phyloP scores from a whole-genome alignment of 37 sponge, comb jelly and placozoan genomes.

The Ephydatia muelleri region DNA sequence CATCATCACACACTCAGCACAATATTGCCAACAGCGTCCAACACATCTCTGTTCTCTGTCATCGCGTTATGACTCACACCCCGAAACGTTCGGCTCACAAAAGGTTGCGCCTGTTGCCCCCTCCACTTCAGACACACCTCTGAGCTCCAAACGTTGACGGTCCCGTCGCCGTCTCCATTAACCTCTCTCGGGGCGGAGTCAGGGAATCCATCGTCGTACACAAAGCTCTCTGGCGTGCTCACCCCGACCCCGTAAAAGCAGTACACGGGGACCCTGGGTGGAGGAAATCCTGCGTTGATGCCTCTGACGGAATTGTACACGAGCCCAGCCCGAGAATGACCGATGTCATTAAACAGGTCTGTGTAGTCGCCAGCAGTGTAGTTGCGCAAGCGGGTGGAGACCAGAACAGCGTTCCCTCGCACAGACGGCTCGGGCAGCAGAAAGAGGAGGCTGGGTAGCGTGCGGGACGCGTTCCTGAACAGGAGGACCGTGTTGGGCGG shows the following conservation, averaged over 20 bases:
- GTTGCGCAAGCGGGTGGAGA: conserved; percentile 32
- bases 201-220: not conserved
- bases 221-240: conserved; percentile 23
- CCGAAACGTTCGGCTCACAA: not conserved
- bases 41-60: conserved; percentile 7
- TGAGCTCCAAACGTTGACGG: conserved; percentile 50
- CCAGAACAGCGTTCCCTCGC: conserved; percentile 1
- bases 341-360: conserved; percentile 42
- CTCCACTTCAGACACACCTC: conserved; percentile 68
- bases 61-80: conserved; percentile 32
- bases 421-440: not conserved
- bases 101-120: not conserved
- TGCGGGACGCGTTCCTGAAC: no score
- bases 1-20: no score
- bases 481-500: no score
- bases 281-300: conserved; percentile 22
- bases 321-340: conserved; percentile 22
- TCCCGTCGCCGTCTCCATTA: conserved; percentile 76
- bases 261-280: conserved; percentile 58
- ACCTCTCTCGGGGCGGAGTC: no score
- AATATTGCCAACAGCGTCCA: conserved; percentile 16
- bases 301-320: conserved; percentile 27
- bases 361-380: conserved; percentile 69
- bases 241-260: conserved; percentile 63
- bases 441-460: not conserved